Conservation (phyloP, 2,113 vertebrate species). For the Callipepla californica region DNA sequence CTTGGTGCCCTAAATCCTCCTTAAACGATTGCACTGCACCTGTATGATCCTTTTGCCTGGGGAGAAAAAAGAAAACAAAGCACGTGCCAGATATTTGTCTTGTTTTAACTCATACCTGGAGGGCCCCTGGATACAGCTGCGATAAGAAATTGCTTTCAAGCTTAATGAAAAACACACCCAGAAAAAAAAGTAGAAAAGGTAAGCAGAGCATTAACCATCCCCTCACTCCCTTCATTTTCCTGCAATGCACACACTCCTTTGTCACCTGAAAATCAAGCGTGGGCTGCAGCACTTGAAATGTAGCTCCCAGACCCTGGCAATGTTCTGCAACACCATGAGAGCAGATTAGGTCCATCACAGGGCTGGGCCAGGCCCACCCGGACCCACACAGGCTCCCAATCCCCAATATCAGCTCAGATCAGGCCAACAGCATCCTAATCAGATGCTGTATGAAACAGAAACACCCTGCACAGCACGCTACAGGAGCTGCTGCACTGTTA, state of each 20-base stretch:
- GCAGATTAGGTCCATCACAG: not conserved
- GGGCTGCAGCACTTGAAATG: not conserved
- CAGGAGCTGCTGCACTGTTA: not conserved
- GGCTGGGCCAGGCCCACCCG: not conserved
- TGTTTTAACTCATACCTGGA: constrained; percentile 13
- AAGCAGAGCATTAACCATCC: not conserved
- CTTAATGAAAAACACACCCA: not conserved
- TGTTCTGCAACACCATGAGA: not conserved
- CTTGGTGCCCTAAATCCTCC: not conserved
- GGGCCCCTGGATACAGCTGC: not conserved
- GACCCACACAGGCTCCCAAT: not conserved
- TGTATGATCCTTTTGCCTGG: not conserved
- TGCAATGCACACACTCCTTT: not conserved
- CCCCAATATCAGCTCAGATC: not conserved
- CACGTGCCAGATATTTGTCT: not conserved
- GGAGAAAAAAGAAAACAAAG: constrained; percentile 28
- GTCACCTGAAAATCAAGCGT: not conserved
- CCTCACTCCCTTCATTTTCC: not conserved
- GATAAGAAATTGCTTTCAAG: not conserved
- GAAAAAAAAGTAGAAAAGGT: not conserved
- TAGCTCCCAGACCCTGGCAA: not conserved
- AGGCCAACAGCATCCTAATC: not conserved
- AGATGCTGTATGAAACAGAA: not conserved
- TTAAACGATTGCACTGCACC: not conserved
- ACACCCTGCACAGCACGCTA: not conserved